Evolutionary conservation across 2,797 vertebrate species (phyloP).

Genomic region (Arrhamphus sclerolepis): DNA sequence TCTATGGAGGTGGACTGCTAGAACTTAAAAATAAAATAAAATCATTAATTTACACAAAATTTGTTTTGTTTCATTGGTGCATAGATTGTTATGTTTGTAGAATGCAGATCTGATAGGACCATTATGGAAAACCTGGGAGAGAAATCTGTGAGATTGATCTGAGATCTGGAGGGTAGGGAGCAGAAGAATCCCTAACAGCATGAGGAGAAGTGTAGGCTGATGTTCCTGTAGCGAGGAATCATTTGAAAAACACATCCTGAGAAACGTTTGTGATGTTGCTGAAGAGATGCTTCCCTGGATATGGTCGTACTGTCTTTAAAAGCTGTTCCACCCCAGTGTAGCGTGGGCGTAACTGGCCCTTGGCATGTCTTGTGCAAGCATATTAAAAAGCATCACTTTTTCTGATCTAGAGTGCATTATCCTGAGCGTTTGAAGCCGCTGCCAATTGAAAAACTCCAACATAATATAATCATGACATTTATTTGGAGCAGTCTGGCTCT

Average conservation of each 20-base stretch:
- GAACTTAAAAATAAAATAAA: neutral
- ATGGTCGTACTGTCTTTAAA: neutral
- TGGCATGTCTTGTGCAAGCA: no score
- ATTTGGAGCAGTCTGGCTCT: no score
- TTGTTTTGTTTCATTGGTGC: slow-evolving; percentile 54
- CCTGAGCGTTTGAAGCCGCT: no score
- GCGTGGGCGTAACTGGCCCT: no score
- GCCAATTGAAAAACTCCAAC: no score
- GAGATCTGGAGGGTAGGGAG: slow-evolving; percentile 40
- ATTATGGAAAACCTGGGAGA: slow-evolving; percentile 46
- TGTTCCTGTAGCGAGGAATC: slow-evolving; percentile 14
- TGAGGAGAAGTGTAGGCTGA: slow-evolving; percentile 7
- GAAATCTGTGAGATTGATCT: slow-evolving; percentile 62
- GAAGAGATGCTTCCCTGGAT: slow-evolving; percentile 5
- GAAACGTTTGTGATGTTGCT: slow-evolving; percentile 4
- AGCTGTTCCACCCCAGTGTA: neutral
- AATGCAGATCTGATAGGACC: slow-evolving; percentile 32
- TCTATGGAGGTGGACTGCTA: slow-evolving; percentile 16
- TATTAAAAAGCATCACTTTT: no score
- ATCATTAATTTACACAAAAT: slow-evolving; percentile 43
- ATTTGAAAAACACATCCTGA: slow-evolving; percentile 19
- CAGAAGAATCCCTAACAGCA: slow-evolving; percentile 17
- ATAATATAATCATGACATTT: no score
- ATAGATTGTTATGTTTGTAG: slow-evolving; percentile 45
- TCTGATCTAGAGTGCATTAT: no score